Evolutionary conservation across 1,140 invertebrate species (phyloP).

Genomic region (Bactericera cockerelli): DNA sequence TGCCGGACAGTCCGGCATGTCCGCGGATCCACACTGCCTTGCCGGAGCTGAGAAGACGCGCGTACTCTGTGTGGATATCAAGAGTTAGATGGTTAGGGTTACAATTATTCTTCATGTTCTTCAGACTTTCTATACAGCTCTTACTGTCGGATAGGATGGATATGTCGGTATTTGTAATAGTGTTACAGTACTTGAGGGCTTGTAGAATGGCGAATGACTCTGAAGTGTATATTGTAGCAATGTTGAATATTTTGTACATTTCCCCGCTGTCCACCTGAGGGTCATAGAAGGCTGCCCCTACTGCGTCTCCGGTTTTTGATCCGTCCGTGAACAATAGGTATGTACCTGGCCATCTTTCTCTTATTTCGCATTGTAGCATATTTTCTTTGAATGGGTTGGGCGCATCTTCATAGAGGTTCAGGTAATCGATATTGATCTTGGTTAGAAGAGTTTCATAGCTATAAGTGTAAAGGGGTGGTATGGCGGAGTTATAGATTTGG

Average conservation of each 20-base stretch:
- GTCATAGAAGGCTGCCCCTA: too few species aligned
- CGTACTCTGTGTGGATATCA: background rate
- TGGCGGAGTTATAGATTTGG: background rate
- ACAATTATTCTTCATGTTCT: background rate
- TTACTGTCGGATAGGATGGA: background rate
- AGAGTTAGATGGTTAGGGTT: background rate
- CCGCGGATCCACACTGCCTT: background rate
- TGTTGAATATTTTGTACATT: background rate
- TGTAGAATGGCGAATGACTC: background rate
- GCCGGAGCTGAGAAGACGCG: background rate
- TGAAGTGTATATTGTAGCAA: background rate
- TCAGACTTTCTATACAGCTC: background rate
- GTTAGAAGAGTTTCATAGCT: background rate
- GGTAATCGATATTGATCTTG: background rate
- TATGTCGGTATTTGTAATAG: background rate
- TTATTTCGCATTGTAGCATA: background rate
- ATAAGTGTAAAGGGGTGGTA: background rate
- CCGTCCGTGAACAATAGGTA: background rate
- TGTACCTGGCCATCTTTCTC: background rate
- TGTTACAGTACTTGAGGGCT: background rate
- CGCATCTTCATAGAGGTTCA: background rate
- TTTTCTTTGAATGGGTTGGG: background rate
- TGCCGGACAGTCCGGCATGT: background rate
- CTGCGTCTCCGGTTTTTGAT: too few species aligned
- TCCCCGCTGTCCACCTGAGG: background rate